phyloP scores from a whole-genome alignment of 1,140 invertebrate species.

The Drosophila pseudoobscura region DNA sequence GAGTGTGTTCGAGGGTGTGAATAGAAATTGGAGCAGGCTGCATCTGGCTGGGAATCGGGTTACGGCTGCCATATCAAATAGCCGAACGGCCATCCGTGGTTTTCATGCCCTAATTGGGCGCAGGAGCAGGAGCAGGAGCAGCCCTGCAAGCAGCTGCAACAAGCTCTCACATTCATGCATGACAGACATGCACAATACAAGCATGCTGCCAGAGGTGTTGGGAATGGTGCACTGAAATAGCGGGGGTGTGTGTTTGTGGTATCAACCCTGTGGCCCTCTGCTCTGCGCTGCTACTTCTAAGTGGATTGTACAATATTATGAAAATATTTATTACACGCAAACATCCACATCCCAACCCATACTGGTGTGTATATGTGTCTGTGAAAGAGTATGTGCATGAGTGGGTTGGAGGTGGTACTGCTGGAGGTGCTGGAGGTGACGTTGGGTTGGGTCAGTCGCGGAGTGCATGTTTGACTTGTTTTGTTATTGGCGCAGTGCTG shows the following conservation, averaged over 20 bases:
- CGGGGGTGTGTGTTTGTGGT: conserved; percentile 26
- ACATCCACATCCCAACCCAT: conserved; percentile 30
- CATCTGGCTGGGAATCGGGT: conserved; percentile 14
- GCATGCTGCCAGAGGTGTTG: conserved; percentile 13
- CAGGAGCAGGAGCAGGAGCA: too few relatives aligned
- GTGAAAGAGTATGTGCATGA: neutral
- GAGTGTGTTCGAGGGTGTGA: conserved; percentile 6
- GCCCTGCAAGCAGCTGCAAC: conserved; percentile 35
- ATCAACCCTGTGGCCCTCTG: conserved; percentile 25
- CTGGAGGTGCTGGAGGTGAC: neutral
- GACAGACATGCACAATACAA: conserved; percentile 9
- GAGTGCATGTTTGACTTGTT: conserved; percentile 14
- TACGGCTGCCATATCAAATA: conserved; percentile 31
- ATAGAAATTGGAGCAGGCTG: neutral
- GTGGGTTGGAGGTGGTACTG: conserved; percentile 2
- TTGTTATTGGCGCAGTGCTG: conserved; percentile 53
- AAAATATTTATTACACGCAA: conserved; percentile 78
- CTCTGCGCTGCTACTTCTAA: conserved; percentile 43
- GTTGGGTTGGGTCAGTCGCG: neutral
- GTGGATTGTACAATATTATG: conserved; percentile 68
- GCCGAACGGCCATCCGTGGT: conserved; percentile 44
- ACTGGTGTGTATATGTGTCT: conserved; percentile 19
- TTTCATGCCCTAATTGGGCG: conserved; percentile 67
- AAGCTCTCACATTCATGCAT: conserved; percentile 14
- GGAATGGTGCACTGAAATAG: conserved; percentile 18